Percentiles rank a stretch among this genome's conserved stretches.
Evolutionary conservation across 2,888 invertebrate genomes (phyloP).

Genomic region (Latheticus oryzae): DNA sequence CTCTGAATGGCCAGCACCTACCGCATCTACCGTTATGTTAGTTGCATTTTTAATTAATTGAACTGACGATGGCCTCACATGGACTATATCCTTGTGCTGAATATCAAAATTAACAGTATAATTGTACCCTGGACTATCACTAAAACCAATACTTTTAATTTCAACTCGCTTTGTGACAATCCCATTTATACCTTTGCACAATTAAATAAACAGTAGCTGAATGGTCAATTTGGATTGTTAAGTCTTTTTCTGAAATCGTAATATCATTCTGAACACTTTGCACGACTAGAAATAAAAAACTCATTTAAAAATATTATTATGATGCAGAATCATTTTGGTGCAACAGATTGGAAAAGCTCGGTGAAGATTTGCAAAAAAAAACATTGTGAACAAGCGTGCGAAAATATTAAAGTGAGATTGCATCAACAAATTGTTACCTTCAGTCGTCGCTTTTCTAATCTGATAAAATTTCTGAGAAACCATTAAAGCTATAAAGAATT

Average conservation of each 20-base stretch:
- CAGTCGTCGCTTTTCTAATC: slow-evolving; percentile 25
- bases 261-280: slow-evolving; percentile 59
- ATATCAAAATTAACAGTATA: slow-evolving; percentile 69
- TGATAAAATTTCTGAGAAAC: slow-evolving; percentile 15
- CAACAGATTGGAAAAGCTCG: slow-evolving; percentile 23
- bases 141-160: too few species aligned
- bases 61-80: slow-evolving; percentile 68
- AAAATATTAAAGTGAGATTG: slow-evolving; percentile 9
- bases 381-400: slow-evolving; percentile 14
- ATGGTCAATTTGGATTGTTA: slow-evolving; percentile 70
- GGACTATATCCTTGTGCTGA: slow-evolving; percentile 75
- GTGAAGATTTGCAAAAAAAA: not conserved
- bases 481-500: slow-evolving; percentile 20
- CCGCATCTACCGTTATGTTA: slow-evolving; percentile 71
- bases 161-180: not conserved
- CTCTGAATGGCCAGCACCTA: slow-evolving; percentile 76
- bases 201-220: slow-evolving; percentile 68
- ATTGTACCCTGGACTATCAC: too few species aligned
- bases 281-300: slow-evolving; percentile 47
- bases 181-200: slow-evolving; percentile 68
- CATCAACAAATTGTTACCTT: slow-evolving; percentile 19
- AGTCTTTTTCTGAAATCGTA: slow-evolving; percentile 70
- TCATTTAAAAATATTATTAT: slow-evolving; percentile 2
- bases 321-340: too few species aligned
- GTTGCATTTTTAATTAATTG: slow-evolving; percentile 48